Evolutionary conservation across 2,888 invertebrate species (phyloP), one percentile per base, ranked within the genome.

Genomic region (Oxystoma pomonae): DNA sequence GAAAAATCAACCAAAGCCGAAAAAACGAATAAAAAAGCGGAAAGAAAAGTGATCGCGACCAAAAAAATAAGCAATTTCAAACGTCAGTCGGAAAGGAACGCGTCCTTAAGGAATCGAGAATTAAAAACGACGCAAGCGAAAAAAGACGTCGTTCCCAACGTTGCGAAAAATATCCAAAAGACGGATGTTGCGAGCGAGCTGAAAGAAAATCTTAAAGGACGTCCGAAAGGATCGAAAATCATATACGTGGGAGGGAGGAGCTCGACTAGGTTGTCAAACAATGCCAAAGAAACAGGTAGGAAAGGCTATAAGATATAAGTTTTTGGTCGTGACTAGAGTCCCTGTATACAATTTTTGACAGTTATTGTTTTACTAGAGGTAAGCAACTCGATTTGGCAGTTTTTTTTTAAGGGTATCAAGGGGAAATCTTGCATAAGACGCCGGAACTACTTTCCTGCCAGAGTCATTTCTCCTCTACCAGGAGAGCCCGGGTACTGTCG

Each of bases 11-110:
- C 55, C 19, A 58, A 61, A 16, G 55, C 49, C n/a, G 49, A 22
- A 18, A 61, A 60, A 20, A 65, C 63, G 52, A 35, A 55, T 16
- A 21, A 57, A 16, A 68, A 66, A 53, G 59, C 63, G 0, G 50
- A n/a, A 17, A 55, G 17, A 16, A 62, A 62, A 7, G 21, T 18
- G 16, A n/a, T 5, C n/a, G 12, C 62, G 52, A 59, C 64, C 3
- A 57, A 61, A 9, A 70, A 69, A 61, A 55, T 64, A 7, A 66
- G 58, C 53, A 60, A 56, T 19, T 67, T 70, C 20, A 68, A 68
- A 55, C 63, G 70, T 60, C 66, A 67, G 57, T 65, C 66, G 1
- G 62, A 66, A n/a, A 67, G 60, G 50, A 70, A 63, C 55, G 60
- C 62, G 7, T 68, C 69, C 1, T 59, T 61, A 61, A 63, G 66